Evolutionary conservation across 2,888 invertebrate species (phyloP), one percentile per base, ranked within the genome.

Genomic region (Trissolcus japonicus): DNA sequence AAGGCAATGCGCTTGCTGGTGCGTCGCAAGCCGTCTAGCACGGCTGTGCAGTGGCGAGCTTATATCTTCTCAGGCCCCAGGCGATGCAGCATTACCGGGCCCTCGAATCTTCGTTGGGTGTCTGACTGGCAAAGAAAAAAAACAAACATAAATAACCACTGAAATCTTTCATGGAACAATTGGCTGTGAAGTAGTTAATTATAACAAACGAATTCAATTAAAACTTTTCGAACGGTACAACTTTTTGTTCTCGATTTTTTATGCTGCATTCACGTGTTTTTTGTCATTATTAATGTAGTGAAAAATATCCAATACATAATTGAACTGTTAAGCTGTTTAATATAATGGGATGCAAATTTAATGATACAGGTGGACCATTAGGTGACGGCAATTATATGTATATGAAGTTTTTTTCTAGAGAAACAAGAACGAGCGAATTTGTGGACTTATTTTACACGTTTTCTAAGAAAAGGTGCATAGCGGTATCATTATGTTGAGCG

Each of bases 31-130:
- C 73, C 17, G 48, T 61, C 66, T 61, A 66, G 55, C 66, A 51
- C 62, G 72, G 17, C 60, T 19, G 61, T 65, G 55, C 73, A 61
- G 73, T 66, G 65, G 73, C 67, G 67, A 54, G 67, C 66, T 62
- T 46, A 57, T 53, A 67, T 53, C 67, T 57, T 53, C 46, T 48
- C 35, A 60, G 48, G 55, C 62, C 67, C 67, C 40, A 29, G 57
- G 57, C 62, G 65, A 35, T 21, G 55, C 19, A 19, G 35, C 29
- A 4, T 21, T 73, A 55, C 40, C 43, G 17, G 50, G 55, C 17
- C 55, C 25, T 60, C 17, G 14, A 60, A 66, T 60, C 46, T 57
- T 65, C 41, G 9, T 40, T 35, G 56, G 41, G 57, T 40, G 54
- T 29, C 60, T 9, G 14, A 17, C 62, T n/a, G 19, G 9, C 9